These are phyloP conservation scores for Odontocolon sp. DNA, from an alignment of 2,888 invertebrate species.

Conservation along the genomic window DNA sequence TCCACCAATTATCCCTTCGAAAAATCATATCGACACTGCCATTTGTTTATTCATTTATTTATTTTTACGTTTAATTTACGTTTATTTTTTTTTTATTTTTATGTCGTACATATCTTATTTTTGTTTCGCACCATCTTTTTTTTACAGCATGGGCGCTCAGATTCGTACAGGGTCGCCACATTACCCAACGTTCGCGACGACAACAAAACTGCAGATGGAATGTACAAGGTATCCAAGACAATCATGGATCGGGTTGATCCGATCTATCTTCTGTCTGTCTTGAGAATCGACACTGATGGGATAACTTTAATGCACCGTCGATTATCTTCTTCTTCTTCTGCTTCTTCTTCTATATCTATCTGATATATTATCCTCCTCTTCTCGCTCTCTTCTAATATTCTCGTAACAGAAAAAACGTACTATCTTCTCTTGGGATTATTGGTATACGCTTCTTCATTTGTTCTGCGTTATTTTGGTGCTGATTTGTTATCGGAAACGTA, in stretches of 20 bases:
- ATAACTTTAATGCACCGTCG: constrained; percentile 41
- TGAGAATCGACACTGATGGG: constrained; percentile 26
- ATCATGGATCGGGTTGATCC: not conserved
- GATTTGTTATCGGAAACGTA: no score
- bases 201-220: constrained; percentile 97
- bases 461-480: no score
- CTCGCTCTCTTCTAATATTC: not conserved
- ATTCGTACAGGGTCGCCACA: constrained; percentile 98
- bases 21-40: not conserved
- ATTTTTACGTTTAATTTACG: constrained; percentile 52
- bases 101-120: constrained; percentile 65
- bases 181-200: constrained; percentile 95
- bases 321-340: constrained; percentile 77
- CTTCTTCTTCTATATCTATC: constrained; percentile 61
- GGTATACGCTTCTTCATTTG: no score
- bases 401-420: not conserved
- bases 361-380: no score
- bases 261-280: constrained; percentile 9
- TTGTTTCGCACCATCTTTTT: constrained; percentile 67
- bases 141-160: constrained; percentile 95
- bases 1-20: not conserved
- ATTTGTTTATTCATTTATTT: constrained; percentile 26
- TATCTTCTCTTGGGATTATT: no score
- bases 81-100: constrained; percentile 52
- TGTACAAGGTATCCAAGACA: constrained; percentile 90